These are phyloP conservation scores for Epicampocera succincta DNA, from an alignment of 2,888 invertebrate species.

Conservation along the genomic window DNA sequence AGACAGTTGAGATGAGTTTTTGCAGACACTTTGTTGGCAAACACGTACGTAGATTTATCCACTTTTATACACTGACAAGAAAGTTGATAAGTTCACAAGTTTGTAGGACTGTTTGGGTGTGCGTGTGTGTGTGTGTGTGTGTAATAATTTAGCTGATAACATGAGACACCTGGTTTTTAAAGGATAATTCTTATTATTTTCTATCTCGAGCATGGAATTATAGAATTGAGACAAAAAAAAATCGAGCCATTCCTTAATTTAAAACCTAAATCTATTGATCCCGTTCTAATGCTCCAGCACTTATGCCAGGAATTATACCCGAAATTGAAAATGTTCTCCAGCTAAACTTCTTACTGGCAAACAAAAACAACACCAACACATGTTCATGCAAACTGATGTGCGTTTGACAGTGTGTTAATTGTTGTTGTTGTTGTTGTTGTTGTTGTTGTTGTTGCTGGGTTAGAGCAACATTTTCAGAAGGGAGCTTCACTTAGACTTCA, in stretches of 20 bases:
- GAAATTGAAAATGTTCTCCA: conserved; percentile 54
- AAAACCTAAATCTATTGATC: conserved; percentile 55
- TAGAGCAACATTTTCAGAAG: no score
- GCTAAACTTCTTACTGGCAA: background rate
- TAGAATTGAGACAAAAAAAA: background rate
- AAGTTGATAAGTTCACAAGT: background rate
- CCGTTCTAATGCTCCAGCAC: conserved; percentile 60
- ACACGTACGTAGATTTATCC: conserved; percentile 12
- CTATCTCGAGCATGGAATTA: background rate
- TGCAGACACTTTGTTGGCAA: conserved; percentile 20
- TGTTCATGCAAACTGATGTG: no score
- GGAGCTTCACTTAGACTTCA: no score
- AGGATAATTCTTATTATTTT: background rate
- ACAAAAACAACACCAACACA: no score
- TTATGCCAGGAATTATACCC: conserved; percentile 59
- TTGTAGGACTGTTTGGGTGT: no score
- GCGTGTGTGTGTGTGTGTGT: no score
- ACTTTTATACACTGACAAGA: background rate
- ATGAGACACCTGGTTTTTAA: conserved; percentile 32
- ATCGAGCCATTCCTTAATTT: conserved; percentile 13
- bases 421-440: no score
- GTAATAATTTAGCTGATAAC: background rate
- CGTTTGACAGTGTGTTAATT: no score
- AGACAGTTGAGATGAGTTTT: conserved; percentile 18
- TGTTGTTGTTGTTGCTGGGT: no score